A percentile compares a stretch with the other conserved stretches of the same genome.
Conservation (phyloP, 35 echinoderm and acorn worm species). For the Eucidaris tribuloides region DNA sequence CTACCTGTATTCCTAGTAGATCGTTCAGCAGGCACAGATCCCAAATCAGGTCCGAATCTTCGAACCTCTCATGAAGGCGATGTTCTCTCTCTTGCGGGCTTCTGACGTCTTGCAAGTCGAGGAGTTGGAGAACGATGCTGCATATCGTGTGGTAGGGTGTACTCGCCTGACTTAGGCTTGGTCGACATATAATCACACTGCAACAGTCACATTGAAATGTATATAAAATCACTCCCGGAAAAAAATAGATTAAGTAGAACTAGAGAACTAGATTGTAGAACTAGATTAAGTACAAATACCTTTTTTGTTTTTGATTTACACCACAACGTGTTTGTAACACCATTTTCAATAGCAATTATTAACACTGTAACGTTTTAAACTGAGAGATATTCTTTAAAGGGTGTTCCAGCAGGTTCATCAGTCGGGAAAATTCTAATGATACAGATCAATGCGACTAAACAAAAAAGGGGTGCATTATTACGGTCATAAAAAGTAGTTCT, state of each 20-base stretch:
- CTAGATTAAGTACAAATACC: no score
- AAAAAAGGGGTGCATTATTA: no score
- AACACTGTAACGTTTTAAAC: no score
- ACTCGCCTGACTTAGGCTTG: conserved; percentile 35
- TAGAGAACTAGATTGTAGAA: no score
- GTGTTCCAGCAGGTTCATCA: no score
- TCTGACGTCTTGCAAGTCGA: conserved; percentile 30
- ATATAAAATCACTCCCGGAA: neutral
- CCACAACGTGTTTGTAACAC: no score
- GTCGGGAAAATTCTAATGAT: no score
- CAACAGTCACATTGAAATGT: neutral
- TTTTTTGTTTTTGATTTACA: no score
- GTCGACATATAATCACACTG: conserved; percentile 54
- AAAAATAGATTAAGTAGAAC: neutral
- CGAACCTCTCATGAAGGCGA: conserved; percentile 44
- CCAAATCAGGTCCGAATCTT: conserved; percentile 33
- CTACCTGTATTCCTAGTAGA: conserved; percentile 88
- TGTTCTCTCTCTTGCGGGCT: conserved; percentile 68
- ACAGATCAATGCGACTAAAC: no score
- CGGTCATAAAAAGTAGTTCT: no score
- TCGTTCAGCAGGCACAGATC: conserved; percentile 74
- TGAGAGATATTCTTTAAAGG: no score
- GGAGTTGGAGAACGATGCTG: conserved; percentile 39
- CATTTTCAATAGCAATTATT: no score
- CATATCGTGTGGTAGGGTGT: conserved; percentile 86